Conservation (phyloP, 2,888 invertebrate genomes). For the Ennomos fuscantarius region DNA sequence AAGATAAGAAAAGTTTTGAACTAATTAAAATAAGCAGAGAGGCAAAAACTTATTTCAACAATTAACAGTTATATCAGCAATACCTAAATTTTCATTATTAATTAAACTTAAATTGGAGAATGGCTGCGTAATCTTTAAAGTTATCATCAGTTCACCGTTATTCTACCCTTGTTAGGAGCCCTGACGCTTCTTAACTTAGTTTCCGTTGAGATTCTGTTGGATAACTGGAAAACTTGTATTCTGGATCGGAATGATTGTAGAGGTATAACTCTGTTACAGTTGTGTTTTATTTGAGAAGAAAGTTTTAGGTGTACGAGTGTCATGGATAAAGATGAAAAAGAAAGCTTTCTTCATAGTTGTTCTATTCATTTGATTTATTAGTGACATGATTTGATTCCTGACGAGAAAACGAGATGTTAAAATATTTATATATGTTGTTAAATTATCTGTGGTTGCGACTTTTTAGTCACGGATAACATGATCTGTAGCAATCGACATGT, state of each 20-base stretch:
- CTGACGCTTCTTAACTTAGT: slow-evolving; percentile 54
- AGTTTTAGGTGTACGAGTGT: too few relatives aligned
- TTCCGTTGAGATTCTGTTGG: slow-evolving; percentile 39
- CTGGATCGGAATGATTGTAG: slow-evolving; percentile 16
- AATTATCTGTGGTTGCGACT: too few relatives aligned
- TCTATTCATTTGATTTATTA: too few relatives aligned
- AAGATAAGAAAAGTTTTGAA: slow-evolving; percentile 8
- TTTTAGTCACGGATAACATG: too few relatives aligned
- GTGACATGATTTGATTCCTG: too few relatives aligned
- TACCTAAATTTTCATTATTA: slow-evolving; percentile 35
- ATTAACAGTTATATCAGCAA: slow-evolving; percentile 37
- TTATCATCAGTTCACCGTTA: slow-evolving; percentile 50
- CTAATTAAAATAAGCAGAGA: slow-evolving; percentile 25
- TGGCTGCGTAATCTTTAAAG: slow-evolving; percentile 61
- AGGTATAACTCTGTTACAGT: background rate
- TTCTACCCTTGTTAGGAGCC: slow-evolving; percentile 67
- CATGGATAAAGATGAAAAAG: too few relatives aligned
- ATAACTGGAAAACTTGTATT: slow-evolving; percentile 28
- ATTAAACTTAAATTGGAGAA: slow-evolving; percentile 43
- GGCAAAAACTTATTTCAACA: slow-evolving; percentile 26
- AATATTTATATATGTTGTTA: too few relatives aligned
- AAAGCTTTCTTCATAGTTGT: too few relatives aligned
- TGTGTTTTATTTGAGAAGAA: background rate
- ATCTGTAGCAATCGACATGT: too few relatives aligned
- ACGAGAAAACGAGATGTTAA: too few relatives aligned